Evolutionary conservation across 2,113 vertebrate genomes (phyloP).

Genomic region (Otus sunia): DNA sequence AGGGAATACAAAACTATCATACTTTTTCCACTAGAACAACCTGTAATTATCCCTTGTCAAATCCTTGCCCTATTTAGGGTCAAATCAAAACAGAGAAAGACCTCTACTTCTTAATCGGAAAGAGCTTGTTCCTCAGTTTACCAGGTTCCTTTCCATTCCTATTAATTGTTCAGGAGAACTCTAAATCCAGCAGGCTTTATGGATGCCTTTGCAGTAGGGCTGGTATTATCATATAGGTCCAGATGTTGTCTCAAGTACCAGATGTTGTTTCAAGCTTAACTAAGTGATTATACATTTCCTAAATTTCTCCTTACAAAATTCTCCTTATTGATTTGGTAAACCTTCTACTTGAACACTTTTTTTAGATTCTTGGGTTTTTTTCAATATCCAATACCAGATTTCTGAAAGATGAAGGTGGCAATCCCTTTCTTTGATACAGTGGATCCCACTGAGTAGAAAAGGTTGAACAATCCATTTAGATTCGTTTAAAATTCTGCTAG

Average conservation of each 20-base stretch:
- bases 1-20: background rate
- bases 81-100: background rate
- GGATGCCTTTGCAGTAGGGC: background rate
- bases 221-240: background rate
- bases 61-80: background rate
- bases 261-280: background rate
- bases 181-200: background rate
- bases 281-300: background rate
- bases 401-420: background rate
- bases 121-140: background rate
- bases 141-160: background rate
- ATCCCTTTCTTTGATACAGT: background rate
- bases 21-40: background rate
- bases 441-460: background rate
- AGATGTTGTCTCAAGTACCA: background rate
- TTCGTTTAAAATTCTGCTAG: background rate
- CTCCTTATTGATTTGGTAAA: background rate
- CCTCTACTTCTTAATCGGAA: background rate
- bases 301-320: background rate
- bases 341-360: background rate
- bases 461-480: background rate
- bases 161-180: background rate
- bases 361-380: background rate
- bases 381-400: background rate
- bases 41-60: background rate